Conservation (phyloP, 2,113 vertebrate species). For the Pogona vitticeps region DNA sequence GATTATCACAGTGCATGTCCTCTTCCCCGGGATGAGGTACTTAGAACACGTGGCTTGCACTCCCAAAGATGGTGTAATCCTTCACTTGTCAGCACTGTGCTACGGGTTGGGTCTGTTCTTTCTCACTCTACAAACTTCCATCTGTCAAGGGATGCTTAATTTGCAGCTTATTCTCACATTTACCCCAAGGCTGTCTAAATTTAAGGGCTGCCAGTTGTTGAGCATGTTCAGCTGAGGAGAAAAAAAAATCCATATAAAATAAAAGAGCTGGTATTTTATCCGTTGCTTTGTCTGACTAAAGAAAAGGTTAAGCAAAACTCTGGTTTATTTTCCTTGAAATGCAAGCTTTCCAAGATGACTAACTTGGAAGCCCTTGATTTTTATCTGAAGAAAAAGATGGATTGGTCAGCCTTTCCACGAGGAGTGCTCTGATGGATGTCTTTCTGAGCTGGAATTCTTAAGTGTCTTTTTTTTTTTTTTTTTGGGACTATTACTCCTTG, state of each 20-base stretch:
- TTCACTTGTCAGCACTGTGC: slow-evolving; percentile 67
- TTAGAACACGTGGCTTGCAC: slow-evolving; percentile 62
- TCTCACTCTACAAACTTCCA: slow-evolving; percentile 76
- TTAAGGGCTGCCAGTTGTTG: slow-evolving; percentile 73
- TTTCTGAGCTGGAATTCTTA: background rate
- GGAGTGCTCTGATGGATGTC: background rate
- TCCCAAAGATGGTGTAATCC: slow-evolving; percentile 64
- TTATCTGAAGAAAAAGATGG: background rate
- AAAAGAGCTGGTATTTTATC: slow-evolving; percentile 49
- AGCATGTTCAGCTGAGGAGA: slow-evolving; percentile 62
- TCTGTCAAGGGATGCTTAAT: slow-evolving; percentile 77
- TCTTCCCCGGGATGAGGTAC: slow-evolving; percentile 59
- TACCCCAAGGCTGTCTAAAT: slow-evolving; percentile 71
- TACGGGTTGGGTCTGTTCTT: slow-evolving; percentile 76
- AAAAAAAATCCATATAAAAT: background rate
- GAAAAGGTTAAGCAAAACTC: slow-evolving; percentile 51
- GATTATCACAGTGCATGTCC: slow-evolving; percentile 61
- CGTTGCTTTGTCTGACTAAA: slow-evolving; percentile 60
- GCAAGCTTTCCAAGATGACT: slow-evolving; percentile 1
- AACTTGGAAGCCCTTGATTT: background rate
- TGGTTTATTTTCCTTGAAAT: slow-evolving; percentile 55
- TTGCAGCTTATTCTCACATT: slow-evolving; percentile 70
- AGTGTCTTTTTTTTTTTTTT: background rate
- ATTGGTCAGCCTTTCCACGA: background rate
- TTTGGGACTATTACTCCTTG: background rate